A percentile compares a stretch with the other conserved stretches of the same genome.
Evolutionary conservation across 2,113 vertebrate genomes (phyloP).

Genomic region (Daubentonia madagascariensis): DNA sequence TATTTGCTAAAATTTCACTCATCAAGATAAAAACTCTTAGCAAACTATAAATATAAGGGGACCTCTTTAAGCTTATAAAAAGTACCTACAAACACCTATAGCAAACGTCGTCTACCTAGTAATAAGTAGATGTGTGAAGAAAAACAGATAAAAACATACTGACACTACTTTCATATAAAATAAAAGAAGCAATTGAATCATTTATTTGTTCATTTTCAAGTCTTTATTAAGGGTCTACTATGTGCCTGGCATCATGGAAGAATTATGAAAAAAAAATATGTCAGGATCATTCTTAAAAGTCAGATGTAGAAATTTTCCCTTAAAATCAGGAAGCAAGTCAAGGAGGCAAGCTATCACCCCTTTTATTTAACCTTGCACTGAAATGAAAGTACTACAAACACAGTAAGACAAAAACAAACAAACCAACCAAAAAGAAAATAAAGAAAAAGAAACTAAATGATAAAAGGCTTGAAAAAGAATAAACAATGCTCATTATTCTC

Average conservation of each 20-base stretch:
- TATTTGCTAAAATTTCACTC: neutral
- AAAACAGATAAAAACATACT: neutral
- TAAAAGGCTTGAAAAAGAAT: neutral
- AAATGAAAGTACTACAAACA: neutral
- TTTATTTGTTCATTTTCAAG: neutral
- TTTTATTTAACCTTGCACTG: neutral
- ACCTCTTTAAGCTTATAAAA: neutral
- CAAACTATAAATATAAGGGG: neutral
- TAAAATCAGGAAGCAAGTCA: neutral
- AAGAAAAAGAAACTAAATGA: neutral
- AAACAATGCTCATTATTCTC: neutral
- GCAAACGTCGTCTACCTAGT: neutral
- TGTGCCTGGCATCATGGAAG: neutral
- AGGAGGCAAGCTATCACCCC: neutral
- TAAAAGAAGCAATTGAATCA: neutral
- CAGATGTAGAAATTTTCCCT: neutral
- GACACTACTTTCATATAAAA: neutral
- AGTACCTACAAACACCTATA: neutral
- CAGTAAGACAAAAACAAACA: neutral
- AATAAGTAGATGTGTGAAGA: neutral
- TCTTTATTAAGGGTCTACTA: neutral
- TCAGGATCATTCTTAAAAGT: neutral
- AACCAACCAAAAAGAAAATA: neutral
- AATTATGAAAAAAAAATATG: neutral
- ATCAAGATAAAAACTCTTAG: constrained; percentile 5